Evolutionary conservation across 2,113 vertebrate species (phyloP).

Genomic region (Cephalopholis sonnerati): DNA sequence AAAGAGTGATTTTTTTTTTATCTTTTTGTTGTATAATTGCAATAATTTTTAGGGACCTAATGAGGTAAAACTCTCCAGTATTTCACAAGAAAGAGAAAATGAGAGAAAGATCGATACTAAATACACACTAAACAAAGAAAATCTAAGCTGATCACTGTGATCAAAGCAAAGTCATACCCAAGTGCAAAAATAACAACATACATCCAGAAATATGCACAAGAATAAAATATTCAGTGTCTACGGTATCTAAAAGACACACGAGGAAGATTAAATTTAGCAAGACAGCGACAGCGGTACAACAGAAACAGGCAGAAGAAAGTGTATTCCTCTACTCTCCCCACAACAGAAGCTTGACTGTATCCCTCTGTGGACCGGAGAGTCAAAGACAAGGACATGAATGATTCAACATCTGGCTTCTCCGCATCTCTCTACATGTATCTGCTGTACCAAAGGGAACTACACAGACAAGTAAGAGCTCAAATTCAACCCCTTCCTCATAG

Average conservation of each 20-base stretch:
- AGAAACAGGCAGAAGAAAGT: slow-evolving; percentile 6
- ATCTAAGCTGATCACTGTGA: not conserved
- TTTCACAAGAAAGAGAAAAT: not conserved
- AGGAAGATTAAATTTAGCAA: slow-evolving; percentile 43
- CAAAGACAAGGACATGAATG: slow-evolving; percentile 73
- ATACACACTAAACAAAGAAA: not conserved
- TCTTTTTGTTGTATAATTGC: not conserved
- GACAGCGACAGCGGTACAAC: slow-evolving; percentile 1
- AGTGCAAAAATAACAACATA: not conserved
- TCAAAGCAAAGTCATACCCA: not conserved
- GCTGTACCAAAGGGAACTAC: slow-evolving; percentile 30
- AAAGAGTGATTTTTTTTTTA: not conserved
- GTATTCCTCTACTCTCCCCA: slow-evolving; percentile 26
- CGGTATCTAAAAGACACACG: not conserved
- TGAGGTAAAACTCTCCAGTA: not conserved
- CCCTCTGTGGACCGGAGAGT: slow-evolving; percentile 57
- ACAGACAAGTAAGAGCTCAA: slow-evolving; percentile 37
- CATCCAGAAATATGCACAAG: not conserved
- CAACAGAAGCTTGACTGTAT: slow-evolving; percentile 13
- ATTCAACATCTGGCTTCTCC: slow-evolving; percentile 69
- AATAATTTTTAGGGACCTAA: not conserved
- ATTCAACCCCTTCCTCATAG: not conserved
- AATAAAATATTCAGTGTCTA: not conserved
- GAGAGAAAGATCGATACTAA: not conserved
- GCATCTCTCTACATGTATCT: slow-evolving; percentile 44